Evolutionary conservation across 2,797 vertebrate species (phyloP).

Genomic region (Channa striata): DNA sequence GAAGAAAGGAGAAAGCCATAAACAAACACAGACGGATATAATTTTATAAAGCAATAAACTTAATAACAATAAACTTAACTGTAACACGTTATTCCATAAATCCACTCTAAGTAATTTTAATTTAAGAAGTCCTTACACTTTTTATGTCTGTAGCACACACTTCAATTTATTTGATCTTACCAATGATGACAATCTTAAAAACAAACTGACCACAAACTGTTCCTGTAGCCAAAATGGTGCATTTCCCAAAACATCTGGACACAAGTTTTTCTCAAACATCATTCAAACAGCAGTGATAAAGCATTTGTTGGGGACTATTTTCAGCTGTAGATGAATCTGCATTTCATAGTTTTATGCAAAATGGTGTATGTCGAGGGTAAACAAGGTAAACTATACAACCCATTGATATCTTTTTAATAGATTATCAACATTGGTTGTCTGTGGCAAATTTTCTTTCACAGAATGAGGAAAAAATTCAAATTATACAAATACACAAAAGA

Average conservation of each 20-base stretch:
- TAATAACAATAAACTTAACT: no score
- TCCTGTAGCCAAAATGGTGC: neutral
- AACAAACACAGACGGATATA: neutral
- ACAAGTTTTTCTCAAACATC: neutral
- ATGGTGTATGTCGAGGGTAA: neutral
- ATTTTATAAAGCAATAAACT: neutral
- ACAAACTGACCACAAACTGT: neutral
- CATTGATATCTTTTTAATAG: no score
- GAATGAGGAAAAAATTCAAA: no score
- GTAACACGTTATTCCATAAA: neutral
- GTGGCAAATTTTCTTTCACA: no score
- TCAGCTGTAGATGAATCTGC: neutral
- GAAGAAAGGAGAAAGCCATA: neutral
- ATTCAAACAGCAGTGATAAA: neutral
- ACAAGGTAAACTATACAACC: neutral
- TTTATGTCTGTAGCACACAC: neutral
- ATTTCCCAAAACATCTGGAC: neutral
- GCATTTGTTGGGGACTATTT: neutral
- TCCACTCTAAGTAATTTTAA: neutral
- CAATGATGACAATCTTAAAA: neutral
- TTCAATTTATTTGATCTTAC: neutral
- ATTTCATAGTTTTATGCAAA: neutral
- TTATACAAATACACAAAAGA: neutral
- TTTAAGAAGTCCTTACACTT: neutral
- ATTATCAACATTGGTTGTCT: no score